These are phyloP conservation scores for Pseudorhombus dupliciocellatus DNA, from an alignment of 2,113 vertebrate species.

Conservation along the genomic window DNA sequence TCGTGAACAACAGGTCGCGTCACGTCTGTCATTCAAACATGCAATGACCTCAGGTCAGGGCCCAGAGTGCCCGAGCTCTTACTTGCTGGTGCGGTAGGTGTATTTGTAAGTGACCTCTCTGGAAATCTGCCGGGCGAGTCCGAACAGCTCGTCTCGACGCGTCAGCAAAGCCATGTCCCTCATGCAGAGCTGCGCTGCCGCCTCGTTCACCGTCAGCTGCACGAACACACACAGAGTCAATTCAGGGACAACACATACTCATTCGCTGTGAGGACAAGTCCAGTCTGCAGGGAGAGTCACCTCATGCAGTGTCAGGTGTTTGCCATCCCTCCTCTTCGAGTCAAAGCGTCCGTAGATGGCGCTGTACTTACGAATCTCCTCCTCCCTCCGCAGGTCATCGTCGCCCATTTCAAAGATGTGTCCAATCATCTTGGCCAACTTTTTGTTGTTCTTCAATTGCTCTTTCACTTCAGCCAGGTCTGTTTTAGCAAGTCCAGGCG, in stretches of 20 bases:
- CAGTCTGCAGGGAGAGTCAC: constrained; percentile 66
- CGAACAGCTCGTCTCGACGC: constrained; percentile 93
- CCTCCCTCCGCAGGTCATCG: constrained; percentile 90
- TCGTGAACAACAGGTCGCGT: not conserved
- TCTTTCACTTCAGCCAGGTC: constrained; percentile 88
- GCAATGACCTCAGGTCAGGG: not conserved
- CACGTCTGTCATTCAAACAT: no score
- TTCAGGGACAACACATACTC: not conserved
- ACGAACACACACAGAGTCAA: constrained; percentile 22
- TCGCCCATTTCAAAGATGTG: constrained; percentile 97
- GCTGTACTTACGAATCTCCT: constrained; percentile 97
- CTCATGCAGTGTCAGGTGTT: constrained; percentile 97
- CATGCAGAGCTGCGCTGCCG: constrained; percentile 94
- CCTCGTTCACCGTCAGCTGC: constrained; percentile 96
- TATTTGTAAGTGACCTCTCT: constrained; percentile 98
- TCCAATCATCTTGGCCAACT: constrained; percentile 96
- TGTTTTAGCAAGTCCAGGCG: constrained; percentile 85
- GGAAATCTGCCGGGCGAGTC: constrained; percentile 92
- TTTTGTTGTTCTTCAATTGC: constrained; percentile 94
- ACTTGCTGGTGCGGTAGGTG: constrained; percentile 95
- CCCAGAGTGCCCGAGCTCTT: constrained; percentile 59
- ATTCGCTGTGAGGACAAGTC: not conserved
- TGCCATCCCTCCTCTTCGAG: constrained; percentile 96
- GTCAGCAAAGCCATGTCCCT: constrained; percentile 91
- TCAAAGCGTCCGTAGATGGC: constrained; percentile 99